Evolutionary conservation across 2,113 vertebrate species (phyloP), one percentile per base, ranked within the genome.

Genomic region (Chionodraco myersi): DNA sequence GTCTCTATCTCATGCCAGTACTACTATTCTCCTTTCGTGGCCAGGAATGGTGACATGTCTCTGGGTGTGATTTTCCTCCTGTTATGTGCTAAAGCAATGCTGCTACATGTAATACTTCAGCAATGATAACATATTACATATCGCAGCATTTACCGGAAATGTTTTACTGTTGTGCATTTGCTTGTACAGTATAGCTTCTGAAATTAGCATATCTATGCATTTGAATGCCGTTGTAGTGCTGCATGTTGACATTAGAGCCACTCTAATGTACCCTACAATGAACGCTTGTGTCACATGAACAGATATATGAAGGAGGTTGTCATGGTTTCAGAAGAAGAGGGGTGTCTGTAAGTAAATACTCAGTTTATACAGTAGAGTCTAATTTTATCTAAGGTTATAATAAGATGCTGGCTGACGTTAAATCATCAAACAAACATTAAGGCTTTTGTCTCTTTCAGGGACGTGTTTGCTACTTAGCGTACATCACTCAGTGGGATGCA

Each of bases 281-380:
- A 91, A 88, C 82, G 63, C 89, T 90, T 91, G 92, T 92, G 90
- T 91, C 72, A 89, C 91, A 90, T 83, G 77, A 92, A 88, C 91
- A 92, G 89, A 91, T 93, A 80, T 86, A 85, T 93, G 36, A 85
- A 58, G 91, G 82, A 89, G 92, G 82, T 90, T 92, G 81, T 92
- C 93, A 86, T 89, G 87, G 91, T 91, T 93, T 85, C 88, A 92
- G 89, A 92, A 91, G 91, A 92, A 83, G 87, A 91, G 59, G 66
- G 82, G 70, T 80, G 54, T 59, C 74, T 88, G 91, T 92, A 89
- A 92, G 91, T 92, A 92, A 89, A 90, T 83, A 80, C 68, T 88
- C 84, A 47, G 79, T 79, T 41, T 77, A 66, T 52, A 71, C 48
- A 47, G 53, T 87, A 83, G 76, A 80, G 68, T 77, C 57, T 77